Percentiles rank a stretch among this genome's conserved stretches.
These are phyloP conservation scores for Harpalus rufipes DNA, from an alignment of 2,888 invertebrate species.

Conservation along the genomic window DNA sequence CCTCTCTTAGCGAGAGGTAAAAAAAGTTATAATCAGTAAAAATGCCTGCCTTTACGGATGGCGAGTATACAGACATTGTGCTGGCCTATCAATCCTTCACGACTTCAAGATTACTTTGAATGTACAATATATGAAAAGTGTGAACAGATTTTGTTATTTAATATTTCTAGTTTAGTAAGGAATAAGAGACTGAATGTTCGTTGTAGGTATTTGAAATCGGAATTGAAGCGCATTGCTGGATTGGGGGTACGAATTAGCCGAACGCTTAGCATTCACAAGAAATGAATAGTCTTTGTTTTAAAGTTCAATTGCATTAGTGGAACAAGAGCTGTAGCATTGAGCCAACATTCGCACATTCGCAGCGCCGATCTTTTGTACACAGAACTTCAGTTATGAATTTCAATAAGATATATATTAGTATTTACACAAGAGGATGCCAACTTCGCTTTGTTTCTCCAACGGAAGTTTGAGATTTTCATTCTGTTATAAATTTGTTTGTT, in stretches of 20 bases:
- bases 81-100: no score
- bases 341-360: conserved; percentile 42
- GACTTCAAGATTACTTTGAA: no score
- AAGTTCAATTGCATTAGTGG: conserved; percentile 73
- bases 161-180: no score
- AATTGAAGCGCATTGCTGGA: conserved; percentile 62
- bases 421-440: conserved; percentile 72
- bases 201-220: not conserved
- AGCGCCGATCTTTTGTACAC: conserved; percentile 66
- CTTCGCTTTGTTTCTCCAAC: conserved; percentile 73
- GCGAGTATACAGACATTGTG: no score
- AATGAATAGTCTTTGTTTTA: conserved; percentile 74
- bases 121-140: no score
- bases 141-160: no score
- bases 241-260: conserved; percentile 68
- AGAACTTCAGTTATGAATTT: conserved; percentile 75
- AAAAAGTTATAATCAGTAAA: no score
- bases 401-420: conserved; percentile 75
- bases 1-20: no score
- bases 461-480: conserved; percentile 73
- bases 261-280: conserved; percentile 72
- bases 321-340: conserved; percentile 47
- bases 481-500: conserved; percentile 73
- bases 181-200: not conserved
- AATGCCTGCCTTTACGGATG: no score